Evolutionary conservation across 2,113 vertebrate genomes (phyloP).

Genomic region (Danio rerio): DNA sequence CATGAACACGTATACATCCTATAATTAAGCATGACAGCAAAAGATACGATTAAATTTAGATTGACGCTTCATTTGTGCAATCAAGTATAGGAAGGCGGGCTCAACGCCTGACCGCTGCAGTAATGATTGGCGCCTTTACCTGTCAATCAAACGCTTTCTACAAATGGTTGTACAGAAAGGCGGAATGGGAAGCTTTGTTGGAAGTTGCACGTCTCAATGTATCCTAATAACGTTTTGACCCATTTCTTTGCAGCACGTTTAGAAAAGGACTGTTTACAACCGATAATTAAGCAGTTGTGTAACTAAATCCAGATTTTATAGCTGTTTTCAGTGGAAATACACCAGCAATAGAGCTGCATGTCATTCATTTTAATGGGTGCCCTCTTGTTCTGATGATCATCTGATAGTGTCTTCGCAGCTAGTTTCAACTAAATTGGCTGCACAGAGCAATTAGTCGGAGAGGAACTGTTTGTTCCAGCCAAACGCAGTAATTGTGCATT

Average conservation of each 20-base stretch:
- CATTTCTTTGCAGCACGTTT: neutral
- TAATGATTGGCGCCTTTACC: slow-evolving; percentile 61
- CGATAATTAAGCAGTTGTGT: neutral
- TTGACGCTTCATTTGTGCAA: slow-evolving; percentile 60
- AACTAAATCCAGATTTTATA: neutral
- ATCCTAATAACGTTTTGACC: slow-evolving; percentile 29
- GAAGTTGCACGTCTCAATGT: slow-evolving; percentile 48
- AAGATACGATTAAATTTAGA: slow-evolving; percentile 60
- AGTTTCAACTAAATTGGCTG: neutral
- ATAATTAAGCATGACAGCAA: slow-evolving; percentile 52
- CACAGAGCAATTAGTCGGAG: neutral
- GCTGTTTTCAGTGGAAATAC: neutral
- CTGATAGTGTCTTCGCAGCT: neutral
- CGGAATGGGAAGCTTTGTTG: neutral
- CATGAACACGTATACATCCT: slow-evolving; percentile 2
- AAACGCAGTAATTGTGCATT: slow-evolving; percentile 3
- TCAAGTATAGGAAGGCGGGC: slow-evolving; percentile 62
- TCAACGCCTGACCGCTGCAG: neutral
- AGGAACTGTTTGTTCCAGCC: slow-evolving; percentile 3
- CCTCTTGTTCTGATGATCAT: neutral
- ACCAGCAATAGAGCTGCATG: neutral
- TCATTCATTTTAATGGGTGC: neutral
- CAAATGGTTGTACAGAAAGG: neutral
- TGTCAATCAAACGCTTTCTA: neutral
- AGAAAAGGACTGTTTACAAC: neutral